A percentile compares a stretch with the other conserved stretches of the same genome.
Conservation (phyloP, 1,140 invertebrate genomes). For the Zelostemma sp. region DNA sequence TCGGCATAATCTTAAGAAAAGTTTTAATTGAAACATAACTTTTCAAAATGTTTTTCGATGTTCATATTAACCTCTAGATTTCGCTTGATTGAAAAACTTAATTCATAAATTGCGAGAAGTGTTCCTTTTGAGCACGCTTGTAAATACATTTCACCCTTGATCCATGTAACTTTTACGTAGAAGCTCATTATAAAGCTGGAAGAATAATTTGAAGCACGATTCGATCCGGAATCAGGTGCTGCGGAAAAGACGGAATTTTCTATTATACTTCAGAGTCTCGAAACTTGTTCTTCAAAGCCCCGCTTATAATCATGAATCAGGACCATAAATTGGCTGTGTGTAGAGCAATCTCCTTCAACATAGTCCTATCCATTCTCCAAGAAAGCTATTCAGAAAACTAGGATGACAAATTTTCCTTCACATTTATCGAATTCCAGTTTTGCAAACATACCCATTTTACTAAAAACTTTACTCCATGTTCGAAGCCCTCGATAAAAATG, state of each 20-base stretch:
- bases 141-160: no score
- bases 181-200: not conserved
- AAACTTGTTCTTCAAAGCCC: not conserved
- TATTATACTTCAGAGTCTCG: not conserved
- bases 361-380: not conserved
- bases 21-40: no score
- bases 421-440: not conserved
- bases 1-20: no score
- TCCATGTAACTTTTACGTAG: no score
- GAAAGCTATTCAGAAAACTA: not conserved
- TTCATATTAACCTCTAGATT: no score
- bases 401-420: not conserved
- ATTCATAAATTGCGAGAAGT: no score
- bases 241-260: constrained; percentile 4
- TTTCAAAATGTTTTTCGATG: no score
- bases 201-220: not conserved
- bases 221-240: not conserved
- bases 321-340: constrained; percentile 5
- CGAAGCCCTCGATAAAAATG: no score
- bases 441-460: not conserved
- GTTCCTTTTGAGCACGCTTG: no score
- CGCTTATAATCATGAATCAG: constrained; percentile 11
- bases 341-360: constrained; percentile 9
- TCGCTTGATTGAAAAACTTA: no score
- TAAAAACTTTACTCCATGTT: no score